phyloP scores from a whole-genome alignment of 1,140 invertebrate species.

The Heliconius hewitsoni region DNA sequence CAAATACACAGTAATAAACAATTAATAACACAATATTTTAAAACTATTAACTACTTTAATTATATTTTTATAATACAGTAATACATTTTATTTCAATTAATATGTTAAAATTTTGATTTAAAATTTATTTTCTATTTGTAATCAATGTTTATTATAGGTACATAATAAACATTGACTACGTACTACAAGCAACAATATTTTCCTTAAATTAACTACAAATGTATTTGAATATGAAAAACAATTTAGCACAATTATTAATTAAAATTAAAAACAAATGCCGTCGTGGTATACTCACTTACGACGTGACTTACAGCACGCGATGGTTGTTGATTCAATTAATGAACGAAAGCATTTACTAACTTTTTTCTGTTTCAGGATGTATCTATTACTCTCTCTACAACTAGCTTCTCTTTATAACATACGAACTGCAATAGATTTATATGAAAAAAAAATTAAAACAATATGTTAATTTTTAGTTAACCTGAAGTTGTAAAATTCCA shows the following conservation, averaged over 20 bases:
- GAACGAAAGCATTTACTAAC: background rate
- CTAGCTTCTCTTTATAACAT: background rate
- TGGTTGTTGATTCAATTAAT: background rate
- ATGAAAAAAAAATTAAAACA: too few species aligned
- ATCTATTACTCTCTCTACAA: background rate
- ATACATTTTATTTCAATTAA: too few species aligned
- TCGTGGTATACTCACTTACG: background rate
- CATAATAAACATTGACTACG: too few species aligned
- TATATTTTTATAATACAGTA: background rate
- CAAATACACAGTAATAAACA: background rate
- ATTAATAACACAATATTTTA: background rate
- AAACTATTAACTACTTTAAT: background rate
- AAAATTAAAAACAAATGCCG: background rate
- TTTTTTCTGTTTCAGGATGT: background rate
- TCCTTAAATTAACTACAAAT: background rate
- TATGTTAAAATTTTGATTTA: too few species aligned
- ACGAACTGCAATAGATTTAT: too few species aligned
- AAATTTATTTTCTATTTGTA: too few species aligned
- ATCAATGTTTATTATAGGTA: too few species aligned
- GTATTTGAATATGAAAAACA: background rate
- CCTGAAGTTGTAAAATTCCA: background rate
- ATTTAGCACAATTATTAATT: too few species aligned
- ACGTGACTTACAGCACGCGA: background rate
- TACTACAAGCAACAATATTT: background rate
- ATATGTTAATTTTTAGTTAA: too few species aligned